Base-by-base conservation (phyloP, 2,888 invertebrate genomes). In the Anodontia alba region DNA sequence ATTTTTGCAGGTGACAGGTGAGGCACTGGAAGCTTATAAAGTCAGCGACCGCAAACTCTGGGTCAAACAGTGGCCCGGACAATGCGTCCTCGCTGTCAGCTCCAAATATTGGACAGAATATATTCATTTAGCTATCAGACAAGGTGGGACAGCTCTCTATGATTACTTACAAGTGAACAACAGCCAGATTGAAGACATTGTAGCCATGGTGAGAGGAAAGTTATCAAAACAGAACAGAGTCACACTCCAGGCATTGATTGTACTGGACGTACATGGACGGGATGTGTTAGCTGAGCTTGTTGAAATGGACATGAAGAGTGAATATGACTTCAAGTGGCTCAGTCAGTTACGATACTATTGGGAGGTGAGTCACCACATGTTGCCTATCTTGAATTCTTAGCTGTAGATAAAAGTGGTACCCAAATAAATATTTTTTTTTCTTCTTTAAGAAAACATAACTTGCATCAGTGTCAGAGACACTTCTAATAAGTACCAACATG, bases 111-210 rank as follows among this genome's bases (percentile, higher is more conserved):
- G 95, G 95, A 95, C 95, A 26, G 83, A 90, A 2, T 93, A 91
- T 74, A 93, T 95, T 54, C 94, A 94, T 68, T 90, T 92, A 70
- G 89, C 94, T 12, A 91, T 95, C 78, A 72, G 86, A 8, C 89
- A 89, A 33, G 94, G 94, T 2, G 87, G 86, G 2, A 73, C 76
- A 26, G 93, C 68, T 95, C 97, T 95, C 94, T 95, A 82, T 92
- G 95, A 91, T 0, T 98, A 97, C 93, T 95, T 97, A 89, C 95
- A 96, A 29, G 95, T 96, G 81, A 97, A 97, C 92, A 97, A 97
- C 88, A 91, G 92, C 31, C 98, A 98, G 94, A 97, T 98, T 83
- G 96, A 96, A 33, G 96, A 97, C 91, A 97, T 98, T 88, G 97
- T 98, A 0, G 96, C 96, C 89, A 95, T 98, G 80, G 98, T 98